These are phyloP conservation scores for Drosophila cracens DNA, from an alignment of 2,888 invertebrate species.

Conservation along the genomic window DNA sequence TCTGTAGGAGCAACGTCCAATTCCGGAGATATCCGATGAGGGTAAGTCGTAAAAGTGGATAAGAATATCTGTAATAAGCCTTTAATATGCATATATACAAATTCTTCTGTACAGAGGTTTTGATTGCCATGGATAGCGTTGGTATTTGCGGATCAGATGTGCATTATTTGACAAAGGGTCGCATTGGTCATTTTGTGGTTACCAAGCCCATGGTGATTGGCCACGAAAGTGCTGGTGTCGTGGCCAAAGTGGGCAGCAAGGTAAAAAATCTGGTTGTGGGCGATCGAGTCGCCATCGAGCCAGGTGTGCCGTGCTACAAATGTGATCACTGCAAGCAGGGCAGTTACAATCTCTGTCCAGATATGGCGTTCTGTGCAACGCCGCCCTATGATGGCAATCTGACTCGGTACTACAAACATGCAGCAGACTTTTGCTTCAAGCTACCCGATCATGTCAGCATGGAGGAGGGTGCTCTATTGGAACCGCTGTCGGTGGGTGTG, in stretches of 20 bases:
- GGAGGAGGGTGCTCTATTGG: conserved; percentile 97
- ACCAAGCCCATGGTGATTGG: conserved; percentile 96
- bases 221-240: conserved; percentile 95
- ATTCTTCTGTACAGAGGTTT: conserved; percentile 80
- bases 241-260: conserved; percentile 89
- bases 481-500: conserved; percentile 96
- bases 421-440: conserved; percentile 95
- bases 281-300: conserved; percentile 97
- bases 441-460: conserved; percentile 94
- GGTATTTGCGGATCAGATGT: conserved; percentile 99
- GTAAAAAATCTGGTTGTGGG: conserved; percentile 91
- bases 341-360: conserved; percentile 95
- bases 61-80: background rate
- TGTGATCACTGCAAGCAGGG: conserved; percentile 95
- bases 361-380: conserved; percentile 96
- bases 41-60: conserved; percentile 76
- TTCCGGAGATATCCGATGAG: conserved; percentile 91
- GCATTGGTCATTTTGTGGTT: conserved; percentile 94
- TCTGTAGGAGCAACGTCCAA: conserved; percentile 91
- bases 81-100: background rate
- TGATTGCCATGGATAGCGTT: conserved; percentile 94
- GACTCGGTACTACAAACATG: conserved; percentile 93
- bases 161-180: conserved; percentile 94
- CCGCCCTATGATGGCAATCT: conserved; percentile 97
- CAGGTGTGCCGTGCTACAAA: conserved; percentile 94